These are phyloP conservation scores for Callosobruchus maculatus DNA, from an alignment of 2,888 invertebrate species.

Conservation along the genomic window DNA sequence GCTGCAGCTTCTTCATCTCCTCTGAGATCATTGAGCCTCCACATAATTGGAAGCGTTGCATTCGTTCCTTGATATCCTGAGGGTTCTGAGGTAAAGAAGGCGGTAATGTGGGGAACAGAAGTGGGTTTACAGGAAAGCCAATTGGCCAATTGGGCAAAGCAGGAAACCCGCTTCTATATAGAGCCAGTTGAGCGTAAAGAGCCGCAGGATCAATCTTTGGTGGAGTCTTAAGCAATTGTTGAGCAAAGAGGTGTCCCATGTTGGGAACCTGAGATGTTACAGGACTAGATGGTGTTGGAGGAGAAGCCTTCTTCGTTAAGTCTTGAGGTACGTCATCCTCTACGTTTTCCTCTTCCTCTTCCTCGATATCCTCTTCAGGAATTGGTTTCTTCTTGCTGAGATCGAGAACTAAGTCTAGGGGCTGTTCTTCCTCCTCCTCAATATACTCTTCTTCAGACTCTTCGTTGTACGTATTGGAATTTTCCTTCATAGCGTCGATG, in stretches of 20 bases:
- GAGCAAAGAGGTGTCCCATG: conserved; percentile 56
- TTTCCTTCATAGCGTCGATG: conserved; percentile 59
- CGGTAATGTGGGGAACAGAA: conserved; percentile 59
- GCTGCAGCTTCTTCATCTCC: conserved; percentile 35
- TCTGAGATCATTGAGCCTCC: conserved; percentile 64
- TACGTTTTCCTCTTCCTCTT: conserved; percentile 24
- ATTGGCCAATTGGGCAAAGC: conserved; percentile 44
- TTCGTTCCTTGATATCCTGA: conserved; percentile 65
- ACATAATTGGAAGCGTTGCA: conserved; percentile 66
- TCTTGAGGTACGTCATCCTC: conserved; percentile 47
- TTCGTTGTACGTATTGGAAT: conserved; percentile 41
- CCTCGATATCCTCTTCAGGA: conserved; percentile 31
- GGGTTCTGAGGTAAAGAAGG: conserved; percentile 56
- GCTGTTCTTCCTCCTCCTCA: conserved; percentile 37
- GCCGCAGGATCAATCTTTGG: conserved; percentile 61
- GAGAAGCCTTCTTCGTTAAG: conserved; percentile 47
- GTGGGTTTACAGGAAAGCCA: conserved; percentile 62
- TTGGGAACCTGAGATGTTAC: conserved; percentile 22
- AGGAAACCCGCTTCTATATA: conserved; percentile 55
- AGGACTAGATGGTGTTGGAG: conserved; percentile 32
- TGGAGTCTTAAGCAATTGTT: conserved; percentile 63
- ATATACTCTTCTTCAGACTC: conserved; percentile 33
- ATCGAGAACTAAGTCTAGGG: conserved; percentile 62
- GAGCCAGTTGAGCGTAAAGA: conserved; percentile 61
- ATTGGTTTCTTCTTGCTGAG: conserved; percentile 69